Conservation (phyloP, 1,140 invertebrate genomes). For the Dendrolimus punctatus region DNA sequence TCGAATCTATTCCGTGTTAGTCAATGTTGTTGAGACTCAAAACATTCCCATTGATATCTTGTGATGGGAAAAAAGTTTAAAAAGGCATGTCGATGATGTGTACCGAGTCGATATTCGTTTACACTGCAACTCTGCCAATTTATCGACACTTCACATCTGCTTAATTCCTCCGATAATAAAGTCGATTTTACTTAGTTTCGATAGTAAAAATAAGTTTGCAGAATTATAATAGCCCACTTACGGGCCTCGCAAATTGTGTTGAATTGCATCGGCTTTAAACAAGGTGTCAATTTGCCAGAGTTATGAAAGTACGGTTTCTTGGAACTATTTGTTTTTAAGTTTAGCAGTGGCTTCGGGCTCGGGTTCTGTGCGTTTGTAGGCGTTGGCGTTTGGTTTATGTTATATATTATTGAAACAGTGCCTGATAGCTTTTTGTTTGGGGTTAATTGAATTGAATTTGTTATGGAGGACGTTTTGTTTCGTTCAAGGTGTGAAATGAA, state of each 20-base stretch:
- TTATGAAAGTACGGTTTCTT: slow-evolving; percentile 65
- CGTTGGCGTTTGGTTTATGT: slow-evolving; percentile 26
- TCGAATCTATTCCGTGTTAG: no score
- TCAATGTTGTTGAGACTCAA: slow-evolving; percentile 17
- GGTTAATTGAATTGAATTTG: no score
- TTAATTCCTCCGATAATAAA: slow-evolving; percentile 7
- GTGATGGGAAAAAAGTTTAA: slow-evolving; percentile 66
- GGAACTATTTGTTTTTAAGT: slow-evolving; percentile 69
- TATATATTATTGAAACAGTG: no score
- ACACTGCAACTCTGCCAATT: slow-evolving; percentile 31
- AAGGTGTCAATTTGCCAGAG: slow-evolving; percentile 69
- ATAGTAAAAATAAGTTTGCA: slow-evolving; percentile 30
- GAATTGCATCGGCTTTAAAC: slow-evolving; percentile 58
- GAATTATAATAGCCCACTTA: slow-evolving; percentile 66
- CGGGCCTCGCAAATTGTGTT: slow-evolving; percentile 58
- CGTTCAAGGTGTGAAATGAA: no score
- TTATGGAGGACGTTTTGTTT: no score
- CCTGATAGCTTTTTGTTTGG: no score
- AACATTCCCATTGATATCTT: slow-evolving; percentile 67
- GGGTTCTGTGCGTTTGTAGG: slow-evolving; percentile 37
- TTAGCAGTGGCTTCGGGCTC: slow-evolving; percentile 17
- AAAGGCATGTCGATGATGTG: slow-evolving; percentile 54
- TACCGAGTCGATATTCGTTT: slow-evolving; percentile 48
- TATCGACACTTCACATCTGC: slow-evolving; percentile 8
- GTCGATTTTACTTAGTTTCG: slow-evolving; percentile 14